These are phyloP conservation scores for Desmodus rotundus DNA, from an alignment of 2,113 vertebrate species.

Conservation along the genomic window DNA sequence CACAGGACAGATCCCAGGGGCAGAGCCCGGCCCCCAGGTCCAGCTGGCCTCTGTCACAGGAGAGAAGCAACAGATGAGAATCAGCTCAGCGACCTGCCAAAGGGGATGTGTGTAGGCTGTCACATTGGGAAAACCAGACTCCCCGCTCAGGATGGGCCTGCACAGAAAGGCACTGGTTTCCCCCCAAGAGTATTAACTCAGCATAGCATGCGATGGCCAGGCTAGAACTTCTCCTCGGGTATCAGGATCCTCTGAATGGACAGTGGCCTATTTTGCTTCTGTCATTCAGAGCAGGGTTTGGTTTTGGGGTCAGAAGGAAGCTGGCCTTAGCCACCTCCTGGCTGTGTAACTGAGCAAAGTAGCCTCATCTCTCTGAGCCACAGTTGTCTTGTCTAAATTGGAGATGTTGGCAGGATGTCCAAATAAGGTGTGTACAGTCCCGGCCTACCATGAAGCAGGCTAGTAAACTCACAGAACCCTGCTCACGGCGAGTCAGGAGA, in stretches of 20 bases:
- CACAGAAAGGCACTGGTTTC: neutral
- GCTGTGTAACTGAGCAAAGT: neutral
- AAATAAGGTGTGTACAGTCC: neutral
- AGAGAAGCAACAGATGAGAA: neutral
- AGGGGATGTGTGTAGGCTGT: neutral
- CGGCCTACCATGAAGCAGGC: accelerated
- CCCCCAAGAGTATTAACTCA: neutral
- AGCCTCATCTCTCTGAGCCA: neutral
- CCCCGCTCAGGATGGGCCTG: neutral
- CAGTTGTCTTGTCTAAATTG: neutral
- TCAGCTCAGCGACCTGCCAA: neutral
- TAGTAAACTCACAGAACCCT: neutral
- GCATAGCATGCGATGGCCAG: neutral
- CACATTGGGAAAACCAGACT: neutral
- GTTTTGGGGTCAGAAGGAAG: neutral
- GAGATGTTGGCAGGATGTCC: neutral
- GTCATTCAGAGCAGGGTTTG: neutral
- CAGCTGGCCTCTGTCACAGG: neutral
- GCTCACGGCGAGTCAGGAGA: neutral
- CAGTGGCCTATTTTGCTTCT: neutral
- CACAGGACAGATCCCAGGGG: neutral
- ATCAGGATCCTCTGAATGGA: neutral
- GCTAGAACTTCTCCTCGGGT: neutral
- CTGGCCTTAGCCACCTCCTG: neutral
- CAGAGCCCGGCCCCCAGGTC: neutral